A percentile compares a stretch with the other conserved stretches of the same genome.
Conservation (phyloP, 2,888 invertebrate species). For the Mongoloraphidia duomilia region DNA sequence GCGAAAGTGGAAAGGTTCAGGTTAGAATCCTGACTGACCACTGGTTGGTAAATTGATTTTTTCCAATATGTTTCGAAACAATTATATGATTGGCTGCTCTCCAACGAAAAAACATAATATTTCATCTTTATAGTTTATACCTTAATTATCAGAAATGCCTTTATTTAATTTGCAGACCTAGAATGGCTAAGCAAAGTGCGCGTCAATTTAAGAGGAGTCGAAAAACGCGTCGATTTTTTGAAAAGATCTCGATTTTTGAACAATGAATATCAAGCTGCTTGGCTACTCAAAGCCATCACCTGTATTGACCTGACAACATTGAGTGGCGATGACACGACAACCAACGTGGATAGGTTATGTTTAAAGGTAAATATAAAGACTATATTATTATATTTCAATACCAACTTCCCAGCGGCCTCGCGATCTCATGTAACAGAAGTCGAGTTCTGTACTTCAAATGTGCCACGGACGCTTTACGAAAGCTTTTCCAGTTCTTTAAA, state of each 20-base stretch:
- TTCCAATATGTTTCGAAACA: too few species aligned
- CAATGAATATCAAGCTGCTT: conserved; percentile 44
- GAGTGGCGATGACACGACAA: conserved; percentile 62
- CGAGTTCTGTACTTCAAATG: neutral
- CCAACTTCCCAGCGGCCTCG: conserved; percentile 16
- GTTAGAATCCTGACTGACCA: too few species aligned
- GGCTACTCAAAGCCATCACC: conserved; percentile 69
- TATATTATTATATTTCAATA: too few species aligned
- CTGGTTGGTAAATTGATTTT: too few species aligned
- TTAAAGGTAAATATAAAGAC: conserved; percentile 44
- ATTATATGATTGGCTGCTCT: too few species aligned
- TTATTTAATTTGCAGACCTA: conserved; percentile 24
- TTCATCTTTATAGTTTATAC: too few species aligned
- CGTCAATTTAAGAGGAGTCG: conserved; percentile 42
- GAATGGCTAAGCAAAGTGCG: conserved; percentile 34
- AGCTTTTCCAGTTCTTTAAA: too few species aligned
- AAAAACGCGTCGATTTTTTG: conserved; percentile 35
- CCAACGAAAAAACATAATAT: too few species aligned
- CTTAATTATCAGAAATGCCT: too few species aligned
- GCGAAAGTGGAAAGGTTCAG: too few species aligned
- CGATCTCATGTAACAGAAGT: conserved; percentile 7
- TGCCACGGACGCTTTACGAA: neutral
- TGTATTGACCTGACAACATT: conserved; percentile 90
- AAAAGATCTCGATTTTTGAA: conserved; percentile 28
- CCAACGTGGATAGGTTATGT: conserved; percentile 70